Evolutionary conservation across 92 coral and sea anemone species (phyloP).

Genomic region (Zoanthus sansibaricus): DNA sequence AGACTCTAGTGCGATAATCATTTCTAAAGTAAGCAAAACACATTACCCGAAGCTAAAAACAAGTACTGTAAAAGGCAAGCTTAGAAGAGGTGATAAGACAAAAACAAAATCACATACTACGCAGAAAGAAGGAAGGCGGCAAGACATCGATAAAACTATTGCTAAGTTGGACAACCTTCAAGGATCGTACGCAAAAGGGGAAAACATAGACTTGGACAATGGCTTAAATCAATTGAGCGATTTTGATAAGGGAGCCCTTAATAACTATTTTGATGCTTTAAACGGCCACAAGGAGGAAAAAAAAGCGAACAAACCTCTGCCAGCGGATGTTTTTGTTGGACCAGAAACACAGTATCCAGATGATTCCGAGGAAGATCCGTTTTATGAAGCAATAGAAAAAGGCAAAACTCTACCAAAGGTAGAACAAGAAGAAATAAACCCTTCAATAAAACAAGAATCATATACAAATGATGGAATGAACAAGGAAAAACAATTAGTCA

Average conservation of each 20-base stretch:
- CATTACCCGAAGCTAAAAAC: neutral
- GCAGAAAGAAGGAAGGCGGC: slow-evolving; percentile 40
- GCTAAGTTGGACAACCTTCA: slow-evolving; percentile 70
- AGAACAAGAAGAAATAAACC: neutral
- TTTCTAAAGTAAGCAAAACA: neutral
- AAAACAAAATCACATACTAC: neutral
- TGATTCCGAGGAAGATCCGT: slow-evolving; percentile 31
- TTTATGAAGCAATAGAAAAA: slow-evolving; percentile 40
- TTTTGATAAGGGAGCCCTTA: slow-evolving; percentile 75
- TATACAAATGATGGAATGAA: neutral
- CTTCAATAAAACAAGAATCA: neutral
- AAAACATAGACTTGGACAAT: slow-evolving; percentile 57
- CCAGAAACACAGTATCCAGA: slow-evolving; percentile 27
- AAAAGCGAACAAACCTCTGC: slow-evolving; percentile 22
- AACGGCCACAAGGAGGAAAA: slow-evolving; percentile 66
- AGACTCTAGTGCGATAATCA: neutral
- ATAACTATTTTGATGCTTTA: slow-evolving; percentile 82
- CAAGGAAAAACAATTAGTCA: neutral
- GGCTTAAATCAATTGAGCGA: slow-evolving; percentile 64
- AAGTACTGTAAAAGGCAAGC: neutral
- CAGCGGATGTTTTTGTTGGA: slow-evolving; percentile 41
- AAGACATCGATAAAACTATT: slow-evolving; percentile 62
- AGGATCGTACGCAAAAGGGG: slow-evolving; percentile 68
- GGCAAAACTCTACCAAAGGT: slow-evolving; percentile 21
- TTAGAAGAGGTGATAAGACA: neutral